These are phyloP conservation scores for Morelia viridis DNA, from an alignment of 2,797 vertebrate genomes.

Conservation along the genomic window DNA sequence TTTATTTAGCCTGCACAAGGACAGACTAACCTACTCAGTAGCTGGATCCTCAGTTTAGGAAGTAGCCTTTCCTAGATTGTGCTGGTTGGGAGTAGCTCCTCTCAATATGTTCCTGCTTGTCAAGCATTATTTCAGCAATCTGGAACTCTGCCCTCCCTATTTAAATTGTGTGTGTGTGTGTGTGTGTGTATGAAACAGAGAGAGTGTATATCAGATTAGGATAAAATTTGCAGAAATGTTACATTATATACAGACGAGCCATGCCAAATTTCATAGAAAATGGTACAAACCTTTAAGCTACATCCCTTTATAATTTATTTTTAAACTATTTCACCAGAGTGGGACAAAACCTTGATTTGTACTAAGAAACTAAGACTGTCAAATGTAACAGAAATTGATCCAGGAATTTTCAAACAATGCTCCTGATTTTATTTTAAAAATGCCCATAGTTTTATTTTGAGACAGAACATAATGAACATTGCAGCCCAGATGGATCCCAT, in stretches of 20 bases:
- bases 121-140: not conserved
- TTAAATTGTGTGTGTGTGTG: not conserved
- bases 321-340: not conserved
- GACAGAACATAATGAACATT: not conserved
- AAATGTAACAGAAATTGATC: not conserved
- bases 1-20: not conserved
- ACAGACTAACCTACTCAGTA: not conserved
- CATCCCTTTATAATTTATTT: too few relatives aligned
- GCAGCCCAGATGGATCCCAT: not conserved
- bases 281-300: too few relatives aligned
- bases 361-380: not conserved
- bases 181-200: too few relatives aligned
- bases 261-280: too few relatives aligned
- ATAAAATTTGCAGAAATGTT: too few relatives aligned
- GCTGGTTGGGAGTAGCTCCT: not conserved
- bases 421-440: not conserved
- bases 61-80: not conserved
- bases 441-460: not conserved
- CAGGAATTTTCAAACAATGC: not conserved
- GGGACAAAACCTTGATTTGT: not conserved
- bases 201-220: too few relatives aligned
- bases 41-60: not conserved
- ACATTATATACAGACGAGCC: too few relatives aligned
- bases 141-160: not conserved
- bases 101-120: not conserved